Evolutionary conservation across 1,140 invertebrate species (phyloP), one percentile per base, ranked within the genome.

Genomic region (Ceratosolen solmsi): DNA sequence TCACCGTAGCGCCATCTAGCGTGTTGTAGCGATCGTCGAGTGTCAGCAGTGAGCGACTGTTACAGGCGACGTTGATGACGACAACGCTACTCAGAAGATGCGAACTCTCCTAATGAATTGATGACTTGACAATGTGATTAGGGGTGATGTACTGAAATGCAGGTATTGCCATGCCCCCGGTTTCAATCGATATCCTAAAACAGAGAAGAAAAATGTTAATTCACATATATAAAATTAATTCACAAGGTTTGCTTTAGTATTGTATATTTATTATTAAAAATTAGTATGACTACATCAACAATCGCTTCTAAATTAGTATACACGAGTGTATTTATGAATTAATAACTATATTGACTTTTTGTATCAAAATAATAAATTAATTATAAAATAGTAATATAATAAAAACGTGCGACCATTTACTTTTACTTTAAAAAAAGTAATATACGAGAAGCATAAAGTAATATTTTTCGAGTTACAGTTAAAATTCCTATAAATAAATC

Each of bases 151-250:
- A 97, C 91, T 97, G 96, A 93, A 96, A 97, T 81, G 96, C 95
- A 83, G 95, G 95, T 93, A 97, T 95, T 87, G 96, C 95, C 92
- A 97, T 93, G 86, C 96, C 96, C 84, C 96, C 95, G 79, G 96
- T 97, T 93, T 97, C 96, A 95, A 97, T 96, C 68, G 96, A 96
- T 96, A 97, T 97, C 94, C 96, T 97, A 94, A 82, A 93, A 92
- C 92, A 93, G 83, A 89, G 89, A 71, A 82, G 54, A 36, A 33
- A 5, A n/a, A 38, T 60, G n/a, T 75, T 5, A 75, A 20, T 51
- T 20, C 2, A 3, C 20, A n/a, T 38, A 30, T 58, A 78, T 5
- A 5, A 63, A 51, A 51, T 11, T 20, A 22, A 22, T 70, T 84
- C 27, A 27, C 38, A 38, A 25, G 15, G 17, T 7, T 49, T 76